Evolutionary conservation across 2,888 invertebrate genomes (phyloP).

Genomic region (Sinopyrophorus schimmeli): DNA sequence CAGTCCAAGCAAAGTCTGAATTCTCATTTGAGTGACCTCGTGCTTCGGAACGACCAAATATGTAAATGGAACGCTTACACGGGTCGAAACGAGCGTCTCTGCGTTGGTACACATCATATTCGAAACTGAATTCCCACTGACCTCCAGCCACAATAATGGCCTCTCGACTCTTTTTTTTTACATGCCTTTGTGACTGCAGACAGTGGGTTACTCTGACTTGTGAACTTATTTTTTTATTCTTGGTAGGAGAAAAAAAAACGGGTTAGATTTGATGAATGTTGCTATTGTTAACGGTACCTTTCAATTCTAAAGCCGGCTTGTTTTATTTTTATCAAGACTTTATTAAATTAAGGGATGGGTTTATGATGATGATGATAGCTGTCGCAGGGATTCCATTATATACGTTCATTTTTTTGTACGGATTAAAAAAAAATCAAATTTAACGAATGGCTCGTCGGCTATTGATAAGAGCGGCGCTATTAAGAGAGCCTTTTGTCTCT

Average conservation of each 20-base stretch:
- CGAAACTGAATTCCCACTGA: conserved; percentile 2
- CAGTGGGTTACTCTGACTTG: conserved; percentile 16
- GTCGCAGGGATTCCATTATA: too few relatives aligned
- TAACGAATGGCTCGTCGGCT: too few relatives aligned
- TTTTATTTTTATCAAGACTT: conserved; percentile 4
- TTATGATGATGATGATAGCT: too few relatives aligned
- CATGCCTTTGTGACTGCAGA: conserved; percentile 15
- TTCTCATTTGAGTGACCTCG: conserved; percentile 6
- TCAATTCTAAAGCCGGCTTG: conserved; percentile 4
- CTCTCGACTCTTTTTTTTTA: conserved; percentile 4
- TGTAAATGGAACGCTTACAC: conserved; percentile 2
- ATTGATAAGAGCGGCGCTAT: too few relatives aligned
- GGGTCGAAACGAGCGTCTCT: neutral
- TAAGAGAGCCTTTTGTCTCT: too few relatives aligned
- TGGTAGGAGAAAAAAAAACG: neutral
- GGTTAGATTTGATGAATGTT: conserved; percentile 13
- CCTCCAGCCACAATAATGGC: conserved; percentile 13
- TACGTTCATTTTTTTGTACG: too few relatives aligned
- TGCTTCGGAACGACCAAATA: conserved; percentile 7
- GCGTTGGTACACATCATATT: conserved; percentile 7
- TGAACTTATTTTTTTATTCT: conserved; percentile 1
- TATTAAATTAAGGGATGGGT: conserved; percentile 11
- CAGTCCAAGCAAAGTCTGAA: conserved; percentile 6
- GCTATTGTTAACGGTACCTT: conserved; percentile 18
- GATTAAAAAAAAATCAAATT: too few relatives aligned